Evolutionary conservation across 2,113 vertebrate genomes (phyloP).

Genomic region (Sinocyclocheilus maitianheensis): DNA sequence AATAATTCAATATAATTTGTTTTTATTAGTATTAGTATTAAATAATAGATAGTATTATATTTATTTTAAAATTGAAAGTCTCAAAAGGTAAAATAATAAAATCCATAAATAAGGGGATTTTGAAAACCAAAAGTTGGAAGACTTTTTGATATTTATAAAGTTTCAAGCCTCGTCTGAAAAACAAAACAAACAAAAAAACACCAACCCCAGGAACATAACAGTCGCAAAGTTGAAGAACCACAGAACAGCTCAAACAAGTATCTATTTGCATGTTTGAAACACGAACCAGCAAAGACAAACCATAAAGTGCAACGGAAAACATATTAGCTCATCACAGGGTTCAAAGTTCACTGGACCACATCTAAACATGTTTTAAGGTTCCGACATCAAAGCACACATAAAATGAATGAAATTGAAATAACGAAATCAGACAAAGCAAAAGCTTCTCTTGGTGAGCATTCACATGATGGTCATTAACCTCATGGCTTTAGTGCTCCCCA

Average conservation of each 20-base stretch:
- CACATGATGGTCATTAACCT: conserved; percentile 35
- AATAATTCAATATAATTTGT: neutral
- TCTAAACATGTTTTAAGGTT: conserved; percentile 4
- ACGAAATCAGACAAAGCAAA: neutral
- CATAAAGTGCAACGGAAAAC: neutral
- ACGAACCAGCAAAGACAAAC: neutral
- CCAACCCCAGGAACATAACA: neutral
- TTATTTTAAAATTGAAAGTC: too few species aligned
- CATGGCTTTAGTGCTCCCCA: conserved; percentile 2
- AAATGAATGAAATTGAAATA: neutral
- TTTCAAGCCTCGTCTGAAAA: neutral
- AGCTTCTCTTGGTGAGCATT: neutral
- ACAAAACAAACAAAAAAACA: neutral
- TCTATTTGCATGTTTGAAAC: neutral
- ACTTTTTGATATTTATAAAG: neutral
- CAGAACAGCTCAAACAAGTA: neutral
- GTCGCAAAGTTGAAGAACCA: neutral
- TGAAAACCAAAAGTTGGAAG: neutral
- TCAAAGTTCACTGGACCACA: conserved; percentile 18
- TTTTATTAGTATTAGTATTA: too few species aligned
- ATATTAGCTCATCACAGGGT: conserved; percentile 26
- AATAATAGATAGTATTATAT: too few species aligned
- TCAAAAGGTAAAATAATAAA: neutral
- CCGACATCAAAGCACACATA: neutral
- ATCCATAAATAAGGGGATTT: neutral